A percentile compares a stretch with the other conserved stretches of the same genome.
Conservation (phyloP, 2,113 vertebrate genomes). For the Nanorana parkeri region DNA sequence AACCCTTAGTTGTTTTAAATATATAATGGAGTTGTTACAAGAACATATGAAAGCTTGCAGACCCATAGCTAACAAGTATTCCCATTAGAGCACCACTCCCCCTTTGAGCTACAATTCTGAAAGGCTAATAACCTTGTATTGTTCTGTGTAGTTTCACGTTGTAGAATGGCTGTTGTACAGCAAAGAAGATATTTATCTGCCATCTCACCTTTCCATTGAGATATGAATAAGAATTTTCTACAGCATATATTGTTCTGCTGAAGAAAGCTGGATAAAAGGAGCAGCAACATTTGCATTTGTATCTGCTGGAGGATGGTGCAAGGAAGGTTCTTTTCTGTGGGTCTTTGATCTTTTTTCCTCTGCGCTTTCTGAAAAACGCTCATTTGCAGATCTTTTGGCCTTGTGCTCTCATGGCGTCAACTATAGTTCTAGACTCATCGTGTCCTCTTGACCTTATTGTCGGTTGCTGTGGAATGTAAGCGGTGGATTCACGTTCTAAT, state of each 20-base stretch:
- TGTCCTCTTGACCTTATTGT: constrained; percentile 53
- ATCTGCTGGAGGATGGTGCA: constrained; percentile 48
- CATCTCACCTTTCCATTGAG: constrained; percentile 47
- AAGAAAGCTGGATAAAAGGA: constrained; percentile 48
- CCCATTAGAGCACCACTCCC: constrained; percentile 28
- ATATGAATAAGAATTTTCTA: constrained; percentile 51
- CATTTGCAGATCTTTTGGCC: constrained; percentile 52
- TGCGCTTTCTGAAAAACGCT: constrained; percentile 42
- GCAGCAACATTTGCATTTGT: constrained; percentile 54
- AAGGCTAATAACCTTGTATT: constrained; percentile 33
- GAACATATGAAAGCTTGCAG: background rate
- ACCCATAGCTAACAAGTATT: constrained; percentile 22
- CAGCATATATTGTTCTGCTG: constrained; percentile 47
- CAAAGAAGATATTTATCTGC: constrained; percentile 49
- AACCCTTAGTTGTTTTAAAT: background rate
- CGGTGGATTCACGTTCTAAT: background rate
- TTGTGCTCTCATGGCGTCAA: constrained; percentile 33
- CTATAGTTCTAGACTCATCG: constrained; percentile 35
- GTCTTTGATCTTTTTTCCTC: constrained; percentile 46
- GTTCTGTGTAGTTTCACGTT: constrained; percentile 19
- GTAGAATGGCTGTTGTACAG: constrained; percentile 30
- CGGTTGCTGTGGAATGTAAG: constrained; percentile 21
- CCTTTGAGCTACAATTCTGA: constrained; percentile 13
- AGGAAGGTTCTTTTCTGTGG: constrained; percentile 36
- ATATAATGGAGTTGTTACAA: constrained; percentile 15